A percentile compares a stretch with the other conserved stretches of the same genome.
phyloP scores from a whole-genome alignment of 2,797 vertebrate species.

The Gymnodraco acuticeps region DNA sequence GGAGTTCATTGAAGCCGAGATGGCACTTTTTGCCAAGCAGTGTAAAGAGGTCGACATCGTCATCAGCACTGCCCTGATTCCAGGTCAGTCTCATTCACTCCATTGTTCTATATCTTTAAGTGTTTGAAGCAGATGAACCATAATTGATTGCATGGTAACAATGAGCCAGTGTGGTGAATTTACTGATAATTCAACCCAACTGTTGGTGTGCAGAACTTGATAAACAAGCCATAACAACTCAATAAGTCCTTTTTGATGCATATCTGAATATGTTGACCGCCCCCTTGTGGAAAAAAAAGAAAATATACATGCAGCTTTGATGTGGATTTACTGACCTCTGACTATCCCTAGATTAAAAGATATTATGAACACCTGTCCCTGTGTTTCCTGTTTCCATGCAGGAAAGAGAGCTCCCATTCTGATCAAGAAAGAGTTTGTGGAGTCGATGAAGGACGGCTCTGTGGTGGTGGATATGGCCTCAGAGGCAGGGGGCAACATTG shows the following conservation, averaged over 20 bases:
- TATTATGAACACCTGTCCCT: background rate
- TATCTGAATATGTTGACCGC: background rate
- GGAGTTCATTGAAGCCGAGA: constrained; percentile 86
- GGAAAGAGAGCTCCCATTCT: constrained; percentile 77
- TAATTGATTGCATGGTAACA: background rate
- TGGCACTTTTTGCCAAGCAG: constrained; percentile 83
- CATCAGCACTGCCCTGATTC: constrained; percentile 84
- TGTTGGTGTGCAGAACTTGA: background rate
- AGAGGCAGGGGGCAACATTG: constrained; percentile 83
- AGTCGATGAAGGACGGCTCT: constrained; percentile 79
- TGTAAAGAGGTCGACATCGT: constrained; percentile 83
- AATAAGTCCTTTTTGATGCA: background rate
- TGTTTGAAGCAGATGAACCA: constrained; percentile 8
- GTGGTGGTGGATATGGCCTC: constrained; percentile 83
- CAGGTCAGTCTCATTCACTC: constrained; percentile 63
- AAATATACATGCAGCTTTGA: background rate
- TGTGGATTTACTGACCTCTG: background rate
- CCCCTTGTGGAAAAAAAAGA: background rate
- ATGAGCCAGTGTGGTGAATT: background rate
- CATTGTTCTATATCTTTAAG: background rate
- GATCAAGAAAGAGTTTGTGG: constrained; percentile 80
- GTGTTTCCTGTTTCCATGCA: constrained; percentile 30
- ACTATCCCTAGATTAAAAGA: background rate
- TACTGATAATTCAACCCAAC: background rate
- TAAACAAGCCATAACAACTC: background rate